A percentile compares a stretch with the other conserved stretches of the same genome.
Evolutionary conservation across 1,140 invertebrate species (phyloP).

Genomic region (Brachionus asplanchnoidis): DNA sequence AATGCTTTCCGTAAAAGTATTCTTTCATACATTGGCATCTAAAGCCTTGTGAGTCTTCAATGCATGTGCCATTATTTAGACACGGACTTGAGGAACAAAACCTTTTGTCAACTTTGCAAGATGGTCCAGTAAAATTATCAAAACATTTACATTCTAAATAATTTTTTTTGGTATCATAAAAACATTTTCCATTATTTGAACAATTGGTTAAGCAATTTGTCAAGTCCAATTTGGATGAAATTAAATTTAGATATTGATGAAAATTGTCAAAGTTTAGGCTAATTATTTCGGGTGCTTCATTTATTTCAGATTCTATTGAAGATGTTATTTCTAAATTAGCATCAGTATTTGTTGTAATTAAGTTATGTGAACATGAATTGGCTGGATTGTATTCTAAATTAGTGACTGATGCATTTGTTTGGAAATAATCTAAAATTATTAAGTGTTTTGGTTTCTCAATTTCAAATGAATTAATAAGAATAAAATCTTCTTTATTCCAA

Average conservation of each 20-base stretch:
- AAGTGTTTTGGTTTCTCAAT: neutral
- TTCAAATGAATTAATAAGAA: neutral
- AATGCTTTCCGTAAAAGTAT: neutral
- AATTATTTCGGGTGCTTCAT: neutral
- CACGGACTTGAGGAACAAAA: constrained; percentile 41
- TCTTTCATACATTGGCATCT: neutral
- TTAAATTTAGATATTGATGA: neutral
- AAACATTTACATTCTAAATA: constrained; percentile 46
- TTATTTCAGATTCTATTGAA: neutral
- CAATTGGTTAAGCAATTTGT: neutral
- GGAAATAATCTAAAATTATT: neutral
- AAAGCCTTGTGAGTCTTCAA: neutral
- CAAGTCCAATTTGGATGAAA: neutral
- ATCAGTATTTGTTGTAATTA: neutral
- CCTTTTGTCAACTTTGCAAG: constrained; percentile 23
- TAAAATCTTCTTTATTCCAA: neutral
- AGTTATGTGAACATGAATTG: too few species aligned
- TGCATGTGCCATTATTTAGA: constrained; percentile 37
- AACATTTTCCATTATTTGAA: neutral
- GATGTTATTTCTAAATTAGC: neutral
- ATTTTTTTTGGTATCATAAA: neutral
- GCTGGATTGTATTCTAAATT: too few species aligned
- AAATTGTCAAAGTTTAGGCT: neutral
- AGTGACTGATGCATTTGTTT: neutral
- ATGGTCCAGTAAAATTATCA: constrained; percentile 42